Evolutionary conservation across 2,888 invertebrate species (phyloP), one percentile per base, ranked within the genome.

Genomic region (Dicyrtoma fusca): DNA sequence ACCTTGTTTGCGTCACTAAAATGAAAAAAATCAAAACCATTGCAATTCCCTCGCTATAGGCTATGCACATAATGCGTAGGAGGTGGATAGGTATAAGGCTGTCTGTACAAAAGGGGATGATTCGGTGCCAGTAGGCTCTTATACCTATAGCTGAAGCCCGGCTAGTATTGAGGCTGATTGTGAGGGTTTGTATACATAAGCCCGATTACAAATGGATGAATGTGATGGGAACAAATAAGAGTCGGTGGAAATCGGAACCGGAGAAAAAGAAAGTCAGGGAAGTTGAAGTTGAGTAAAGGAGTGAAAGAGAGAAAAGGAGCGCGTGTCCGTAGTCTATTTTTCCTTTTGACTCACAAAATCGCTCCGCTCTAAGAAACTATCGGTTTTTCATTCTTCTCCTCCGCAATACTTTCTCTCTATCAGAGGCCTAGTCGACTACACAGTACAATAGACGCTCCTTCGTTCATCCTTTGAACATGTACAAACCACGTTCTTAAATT

Each of bases 221-320:
- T 59, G 62, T 53, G 69, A 73, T 51, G 68, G 61, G 73, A 73
- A 73, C 63, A 73, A 73, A 73, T 73, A 68, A 63, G 61, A 61
- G 63, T 69, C 34, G 57, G 53, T 73, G 73, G 62, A 69, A 62
- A 69, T 69, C 61, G 62, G 62, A 69, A 45, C 61, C 47, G 59
- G 59, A 47, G 59, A 45, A 69, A 53, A 51, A 69, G 62, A 69
- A 69, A 26, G 26, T 61, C 8, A 47, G 49, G 66, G 13, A 21
- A 47, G 42, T 44, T 49, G 26, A 51, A 69, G 62, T 62, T 62
- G 55, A 53, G 66, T 19, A 51, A 65, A 65, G 65, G 65, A 65
- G 65, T 65, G 65, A 51, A 65, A 49, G 65, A 51, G 65, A 66
- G 42, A 53, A 53, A 34, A 51, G 49, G 55, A 34, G 66, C 34